phyloP scores from a whole-genome alignment of 1,140 invertebrate genomes.

The Zaprionus inermis region DNA sequence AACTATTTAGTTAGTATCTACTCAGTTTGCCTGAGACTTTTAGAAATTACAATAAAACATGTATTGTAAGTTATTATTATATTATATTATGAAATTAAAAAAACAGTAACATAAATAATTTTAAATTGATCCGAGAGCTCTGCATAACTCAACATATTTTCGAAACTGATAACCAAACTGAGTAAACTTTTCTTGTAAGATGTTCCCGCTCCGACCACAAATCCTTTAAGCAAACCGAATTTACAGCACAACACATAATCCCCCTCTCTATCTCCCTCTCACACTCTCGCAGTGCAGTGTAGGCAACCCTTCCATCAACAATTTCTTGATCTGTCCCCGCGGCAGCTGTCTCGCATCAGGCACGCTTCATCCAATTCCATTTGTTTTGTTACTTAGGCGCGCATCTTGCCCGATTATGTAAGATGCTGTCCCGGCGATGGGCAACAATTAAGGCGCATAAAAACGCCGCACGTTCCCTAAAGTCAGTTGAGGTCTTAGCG shows the following conservation, averaged over 20 bases:
- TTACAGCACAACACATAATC: slow-evolving; percentile 53
- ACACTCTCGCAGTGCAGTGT: neutral
- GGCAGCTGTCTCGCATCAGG: slow-evolving; percentile 71
- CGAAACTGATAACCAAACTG: neutral
- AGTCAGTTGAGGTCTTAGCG: slow-evolving; percentile 70
- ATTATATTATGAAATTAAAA: no score
- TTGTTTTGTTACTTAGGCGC: slow-evolving; percentile 44
- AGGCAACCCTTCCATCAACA: slow-evolving; percentile 70
- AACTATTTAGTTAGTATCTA: no score
- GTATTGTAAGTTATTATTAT: no score
- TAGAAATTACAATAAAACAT: neutral
- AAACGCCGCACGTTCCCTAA: slow-evolving; percentile 64
- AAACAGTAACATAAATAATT: neutral
- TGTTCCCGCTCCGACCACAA: slow-evolving; percentile 52
- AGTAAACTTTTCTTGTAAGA: slow-evolving; percentile 3
- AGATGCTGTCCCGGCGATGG: slow-evolving; percentile 51
- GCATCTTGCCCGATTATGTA: slow-evolving; percentile 66
- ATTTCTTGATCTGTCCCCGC: slow-evolving; percentile 25
- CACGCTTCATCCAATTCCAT: slow-evolving; percentile 72
- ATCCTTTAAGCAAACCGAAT: slow-evolving; percentile 61
- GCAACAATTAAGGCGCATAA: slow-evolving; percentile 65
- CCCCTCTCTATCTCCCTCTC: slow-evolving; percentile 3
- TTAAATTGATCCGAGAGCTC: neutral
- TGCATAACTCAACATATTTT: neutral
- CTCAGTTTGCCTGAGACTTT: neutral